Base-by-base conservation (phyloP, 2,797 vertebrate species). In the Ctenochaetus hawaiiensis region DNA sequence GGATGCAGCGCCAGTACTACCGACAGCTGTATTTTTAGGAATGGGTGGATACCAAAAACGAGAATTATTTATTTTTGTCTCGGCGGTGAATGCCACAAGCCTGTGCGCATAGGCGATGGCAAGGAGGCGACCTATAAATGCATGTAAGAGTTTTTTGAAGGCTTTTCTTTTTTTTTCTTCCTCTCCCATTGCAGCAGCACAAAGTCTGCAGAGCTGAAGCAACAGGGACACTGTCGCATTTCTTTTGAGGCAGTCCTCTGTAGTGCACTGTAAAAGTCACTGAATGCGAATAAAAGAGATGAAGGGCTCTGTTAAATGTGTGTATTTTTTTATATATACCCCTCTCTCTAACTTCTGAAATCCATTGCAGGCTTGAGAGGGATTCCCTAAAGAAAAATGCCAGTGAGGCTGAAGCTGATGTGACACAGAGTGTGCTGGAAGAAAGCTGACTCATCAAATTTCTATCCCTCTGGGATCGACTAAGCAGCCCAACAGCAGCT, bases 61-160 rank as follows among this genome's bases (percentile, higher is more conserved):
- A 87, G 54, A 78, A 71, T 80, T 75, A 78, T 95, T 96, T 96
- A 96, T 96, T 96, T 96, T 94, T 69, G 94, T 94, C 94, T 87
- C 68, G 63, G 90, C 70, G 92, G 91, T 89, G 91, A 93, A 91
- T 91, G 90, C 94, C 93, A 88, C 90, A 93, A 93, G 94, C 92
- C 91, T 93, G 59, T 90, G 89, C 91, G 89, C 90, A 91, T 79
- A 90, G 86, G 87, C 79, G 81, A 83, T 67, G 68, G 80, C 68
- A 87, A 81, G 79, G 67, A 82, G 84, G 80, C 78, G 75, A 85
- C 64, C 78, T 84, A 70, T 85, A 84, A 91, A 90, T 82, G 86
- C 75, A 66, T 63, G 77, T 68, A 68, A 57, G 72, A 80, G 60
- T 68, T 76, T 68, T 76, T 77, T 47, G 76, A 20, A 65, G 79